Percentiles rank a stretch among this genome's conserved stretches.
Conservation (phyloP, 2,113 vertebrate genomes). For the Tricholaema leucomelas region DNA sequence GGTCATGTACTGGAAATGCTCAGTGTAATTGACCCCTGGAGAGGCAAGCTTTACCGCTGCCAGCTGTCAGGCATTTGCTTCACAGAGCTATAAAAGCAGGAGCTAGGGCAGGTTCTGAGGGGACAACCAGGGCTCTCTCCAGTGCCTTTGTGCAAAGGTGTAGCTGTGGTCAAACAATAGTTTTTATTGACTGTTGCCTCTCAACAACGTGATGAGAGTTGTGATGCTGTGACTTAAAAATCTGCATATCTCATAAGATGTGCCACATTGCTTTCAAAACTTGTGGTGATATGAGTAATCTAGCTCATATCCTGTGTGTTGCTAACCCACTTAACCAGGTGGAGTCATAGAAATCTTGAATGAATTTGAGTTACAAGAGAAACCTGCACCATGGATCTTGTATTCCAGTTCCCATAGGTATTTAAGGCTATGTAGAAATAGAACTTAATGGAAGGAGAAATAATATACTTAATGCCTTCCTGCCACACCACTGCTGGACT, state of each 20-base stretch:
- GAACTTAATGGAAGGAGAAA: slow-evolving; percentile 16
- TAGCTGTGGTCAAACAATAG: neutral
- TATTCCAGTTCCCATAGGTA: neutral
- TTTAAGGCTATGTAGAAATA: neutral
- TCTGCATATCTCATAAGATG: neutral
- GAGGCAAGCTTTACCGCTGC: neutral
- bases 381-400: neutral
- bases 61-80: neutral
- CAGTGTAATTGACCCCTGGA: neutral
- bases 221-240: neutral
- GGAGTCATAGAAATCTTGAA: neutral
- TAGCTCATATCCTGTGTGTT: neutral
- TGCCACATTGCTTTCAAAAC: neutral
- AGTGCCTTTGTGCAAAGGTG: neutral
- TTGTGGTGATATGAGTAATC: neutral
- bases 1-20: neutral
- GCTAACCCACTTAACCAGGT: neutral
- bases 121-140: neutral
- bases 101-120: neutral
- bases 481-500: neutral
- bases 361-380: neutral
- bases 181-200: neutral
- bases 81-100: neutral
- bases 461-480: neutral
- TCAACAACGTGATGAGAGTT: neutral